Conservation (phyloP, 1,140 invertebrate genomes). For the Odontomachus brunneus region DNA sequence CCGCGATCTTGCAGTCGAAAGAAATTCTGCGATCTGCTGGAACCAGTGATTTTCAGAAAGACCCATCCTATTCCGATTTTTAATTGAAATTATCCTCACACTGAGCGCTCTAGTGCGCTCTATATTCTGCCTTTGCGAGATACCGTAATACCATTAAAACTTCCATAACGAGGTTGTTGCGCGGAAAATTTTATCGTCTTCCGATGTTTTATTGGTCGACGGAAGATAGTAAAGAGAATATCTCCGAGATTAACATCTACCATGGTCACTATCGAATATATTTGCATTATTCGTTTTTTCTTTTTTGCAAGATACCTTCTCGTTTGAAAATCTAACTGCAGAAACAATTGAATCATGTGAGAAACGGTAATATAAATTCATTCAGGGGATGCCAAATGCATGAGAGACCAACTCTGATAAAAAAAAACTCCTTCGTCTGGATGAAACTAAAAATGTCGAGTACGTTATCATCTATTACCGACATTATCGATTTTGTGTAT, state of each 20-base stretch:
- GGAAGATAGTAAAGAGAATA: background rate
- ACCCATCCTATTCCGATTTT: conserved; percentile 20
- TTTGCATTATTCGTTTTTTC: background rate
- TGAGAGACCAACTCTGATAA: too few species aligned
- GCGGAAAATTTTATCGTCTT: background rate
- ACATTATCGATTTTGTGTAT: too few species aligned
- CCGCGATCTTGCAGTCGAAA: conserved; percentile 20
- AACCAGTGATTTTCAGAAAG: conserved; percentile 71
- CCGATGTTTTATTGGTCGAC: background rate
- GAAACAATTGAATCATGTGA: too few species aligned
- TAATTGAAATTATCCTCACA: conserved; percentile 20
- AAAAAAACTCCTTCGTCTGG: too few species aligned
- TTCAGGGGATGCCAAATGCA: too few species aligned
- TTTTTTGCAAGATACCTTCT: too few species aligned
- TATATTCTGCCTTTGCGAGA: background rate
- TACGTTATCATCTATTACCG: too few species aligned
- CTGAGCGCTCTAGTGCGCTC: background rate
- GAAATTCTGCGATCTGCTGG: conserved; percentile 82
- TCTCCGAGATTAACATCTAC: conserved; percentile 13
- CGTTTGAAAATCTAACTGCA: too few species aligned
- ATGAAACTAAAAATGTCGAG: too few species aligned
- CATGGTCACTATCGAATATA: background rate
- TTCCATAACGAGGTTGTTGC: background rate
- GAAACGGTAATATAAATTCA: too few species aligned
- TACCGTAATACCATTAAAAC: conserved; percentile 19